A percentile compares a stretch with the other conserved stretches of the same genome.
These are phyloP conservation scores for Alloscopus bannaensis DNA, from an alignment of 2,888 invertebrate genomes.

Conservation along the genomic window DNA sequence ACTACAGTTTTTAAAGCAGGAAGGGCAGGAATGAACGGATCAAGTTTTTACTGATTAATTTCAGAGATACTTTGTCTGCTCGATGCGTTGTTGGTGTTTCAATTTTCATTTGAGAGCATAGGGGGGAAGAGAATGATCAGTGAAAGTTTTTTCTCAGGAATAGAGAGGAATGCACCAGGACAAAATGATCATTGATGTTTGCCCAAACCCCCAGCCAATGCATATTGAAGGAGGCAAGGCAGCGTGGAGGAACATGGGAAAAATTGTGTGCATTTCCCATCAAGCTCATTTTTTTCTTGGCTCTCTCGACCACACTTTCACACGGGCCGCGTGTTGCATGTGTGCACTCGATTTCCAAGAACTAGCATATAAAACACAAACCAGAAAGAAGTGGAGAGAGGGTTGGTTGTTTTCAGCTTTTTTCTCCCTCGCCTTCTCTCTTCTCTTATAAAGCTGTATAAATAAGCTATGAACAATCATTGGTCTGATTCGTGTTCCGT, in stretches of 20 bases:
- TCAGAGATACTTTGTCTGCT: neutral
- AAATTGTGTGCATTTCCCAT: neutral
- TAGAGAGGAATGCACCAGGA: slow-evolving; percentile 3
- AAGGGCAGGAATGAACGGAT: too few relatives aligned
- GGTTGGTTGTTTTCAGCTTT: neutral
- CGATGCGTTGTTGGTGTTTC: neutral
- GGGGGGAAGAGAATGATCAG: neutral
- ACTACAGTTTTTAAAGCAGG: too few relatives aligned
- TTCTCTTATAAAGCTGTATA: slow-evolving; percentile 13
- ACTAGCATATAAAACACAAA: neutral
- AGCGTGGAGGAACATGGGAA: neutral
- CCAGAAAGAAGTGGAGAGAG: slow-evolving; percentile 7
- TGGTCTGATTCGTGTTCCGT: too few relatives aligned
- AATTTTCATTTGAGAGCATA: neutral
- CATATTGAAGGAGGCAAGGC: too few relatives aligned
- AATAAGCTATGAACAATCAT: slow-evolving; percentile 50
- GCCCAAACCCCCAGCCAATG: neutral
- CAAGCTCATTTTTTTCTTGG: neutral
- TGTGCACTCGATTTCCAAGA: neutral
- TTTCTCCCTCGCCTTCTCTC: too few relatives aligned
- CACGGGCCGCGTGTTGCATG: slow-evolving; percentile 17
- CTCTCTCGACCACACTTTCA: slow-evolving; percentile 21
- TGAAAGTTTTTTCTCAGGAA: slow-evolving; percentile 17
- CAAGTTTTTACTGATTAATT: slow-evolving; percentile 12
- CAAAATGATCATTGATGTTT: slow-evolving; percentile 19